Evolutionary conservation across 2,888 invertebrate genomes (phyloP).

Genomic region (Athalia circularis): DNA sequence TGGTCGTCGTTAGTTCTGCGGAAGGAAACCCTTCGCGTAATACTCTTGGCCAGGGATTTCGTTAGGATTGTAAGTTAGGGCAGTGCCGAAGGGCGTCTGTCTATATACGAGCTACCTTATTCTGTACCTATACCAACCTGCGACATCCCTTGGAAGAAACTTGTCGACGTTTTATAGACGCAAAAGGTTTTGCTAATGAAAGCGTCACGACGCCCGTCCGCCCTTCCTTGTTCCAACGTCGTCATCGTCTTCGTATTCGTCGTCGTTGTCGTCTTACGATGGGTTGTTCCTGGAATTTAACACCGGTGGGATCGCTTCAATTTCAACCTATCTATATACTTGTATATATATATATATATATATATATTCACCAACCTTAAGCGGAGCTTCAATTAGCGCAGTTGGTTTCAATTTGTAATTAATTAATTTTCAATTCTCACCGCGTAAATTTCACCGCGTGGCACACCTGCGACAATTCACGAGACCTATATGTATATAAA

Average conservation of each 20-base stretch:
- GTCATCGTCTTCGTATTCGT: neutral
- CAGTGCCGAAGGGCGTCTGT: too few relatives aligned
- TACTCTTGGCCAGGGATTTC: too few relatives aligned
- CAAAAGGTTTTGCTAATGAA: conserved; percentile 27
- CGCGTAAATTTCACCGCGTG: neutral
- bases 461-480: neutral
- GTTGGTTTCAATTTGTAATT: conserved; percentile 42
- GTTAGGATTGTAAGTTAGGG: too few relatives aligned
- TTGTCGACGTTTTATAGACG: conserved; percentile 20
- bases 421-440: conserved; percentile 29
- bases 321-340: neutral
- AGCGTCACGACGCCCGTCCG: neutral
- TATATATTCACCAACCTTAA: conserved; percentile 21
- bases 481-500: neutral
- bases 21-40: too few relatives aligned
- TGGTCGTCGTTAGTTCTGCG: too few relatives aligned
- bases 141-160: neutral
- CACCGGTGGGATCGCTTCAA: conserved; percentile 30
- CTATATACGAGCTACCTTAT: too few relatives aligned
- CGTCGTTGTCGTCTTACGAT: neutral
- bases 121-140: too few relatives aligned
- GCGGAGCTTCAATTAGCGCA: conserved; percentile 24
- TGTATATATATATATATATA: neutral
- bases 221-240: neutral
- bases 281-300: conserved; percentile 15